Evolutionary conservation across 2,113 vertebrate species (phyloP), one percentile per base, ranked within the genome.

Genomic region (Ifrita kowaldi): DNA sequence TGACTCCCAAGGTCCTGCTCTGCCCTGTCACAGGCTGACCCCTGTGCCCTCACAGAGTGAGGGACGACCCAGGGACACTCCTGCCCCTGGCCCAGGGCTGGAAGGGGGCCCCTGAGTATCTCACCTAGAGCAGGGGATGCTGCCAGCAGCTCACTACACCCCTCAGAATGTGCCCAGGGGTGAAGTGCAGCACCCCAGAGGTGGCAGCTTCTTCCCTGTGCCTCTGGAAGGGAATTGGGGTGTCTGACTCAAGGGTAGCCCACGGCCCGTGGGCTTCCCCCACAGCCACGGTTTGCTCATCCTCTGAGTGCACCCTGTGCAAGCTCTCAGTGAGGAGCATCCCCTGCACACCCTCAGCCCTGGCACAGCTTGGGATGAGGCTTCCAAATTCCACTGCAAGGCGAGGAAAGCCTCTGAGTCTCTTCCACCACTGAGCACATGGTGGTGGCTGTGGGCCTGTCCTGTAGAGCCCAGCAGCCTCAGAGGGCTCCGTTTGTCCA

Each of bases 231-330:
- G 57, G 28, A 39, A n/a, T 8, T 20, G 18, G 22, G 14, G 13
- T 42, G 37, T 7, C 53, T 27, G 39, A 13, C 79, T 56, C 55
- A 28, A 41, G 46, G 3, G 0, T 32, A 28, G 74, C 53, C 35
- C 39, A 5, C 7, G 44, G 49, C 1, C 0, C 8, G 16, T 9
- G 37, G 49, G 32, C 33, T 91, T 44, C 32, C 60, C 37, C 19
- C 9, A 0, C 0, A 1, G 37, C 21, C 44, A 9, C 42, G 4
- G 16, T 13, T 69, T 30, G 17, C 62, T 35, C n/a, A 7, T 7
- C 21, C 47, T 26, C 21, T 15, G 57, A 4, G 46, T 13, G 26
- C 11, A 4, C 39, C 50, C 11, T 3, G 41, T 32, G 26, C 14
- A 17, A 75, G 28, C 19, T 75, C 26, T 32, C 21, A 12, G 0